Base-by-base conservation (phyloP, 1,140 invertebrate genomes). In the Microplitis demolitor region DNA sequence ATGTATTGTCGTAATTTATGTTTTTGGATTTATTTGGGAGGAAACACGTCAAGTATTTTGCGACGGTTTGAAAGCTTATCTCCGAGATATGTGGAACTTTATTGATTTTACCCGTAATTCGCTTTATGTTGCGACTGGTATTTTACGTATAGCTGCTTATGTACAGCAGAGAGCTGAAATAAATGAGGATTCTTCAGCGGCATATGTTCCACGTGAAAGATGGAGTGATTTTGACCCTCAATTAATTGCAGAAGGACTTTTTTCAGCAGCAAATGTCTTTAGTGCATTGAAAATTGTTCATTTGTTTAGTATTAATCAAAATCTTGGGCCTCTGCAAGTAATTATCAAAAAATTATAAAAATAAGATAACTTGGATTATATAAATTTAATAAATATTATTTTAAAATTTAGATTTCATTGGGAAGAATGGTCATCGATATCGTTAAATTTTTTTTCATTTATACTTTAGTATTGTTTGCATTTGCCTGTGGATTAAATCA, bases 201-300 rank as follows among this genome's bases (percentile, higher is more conserved):
- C 91, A 1, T 93, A 90, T 74, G 91, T 94, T 51, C 91, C 94
- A 0, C 88, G 96, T 53, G 94, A 97, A 79, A 85, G 94, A 45
- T 99, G 97, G 97, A 89, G 97, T 80, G 93, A 94, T 11, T 98
- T 95, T 83, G 97, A 98, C 87, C 96, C 96, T 0, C 97, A 98
- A 81, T 88, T 99, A 0, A 95, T 99, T 53, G 94, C 96, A 4
- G 97, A 98, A 82, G 96, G 96, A 14, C 87, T 98, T 13, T 98
- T 98, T 85, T 96, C 97, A 9, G 96, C 95, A 13, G 96, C 97
- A 51, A 98, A 98, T 87, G 93, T 99, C 77, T 90, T 87, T 75
- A 94, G 92, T 79, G 94, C 94, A 2, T 84, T 97, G 24, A 97
- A 97, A 86, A 84, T 97, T 73, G 93, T 97, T 69, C 95, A 97